A percentile compares a stretch with the other conserved stretches of the same genome.
These are phyloP conservation scores for Thermophis baileyi DNA, from an alignment of 2,113 vertebrate species.

Conservation along the genomic window DNA sequence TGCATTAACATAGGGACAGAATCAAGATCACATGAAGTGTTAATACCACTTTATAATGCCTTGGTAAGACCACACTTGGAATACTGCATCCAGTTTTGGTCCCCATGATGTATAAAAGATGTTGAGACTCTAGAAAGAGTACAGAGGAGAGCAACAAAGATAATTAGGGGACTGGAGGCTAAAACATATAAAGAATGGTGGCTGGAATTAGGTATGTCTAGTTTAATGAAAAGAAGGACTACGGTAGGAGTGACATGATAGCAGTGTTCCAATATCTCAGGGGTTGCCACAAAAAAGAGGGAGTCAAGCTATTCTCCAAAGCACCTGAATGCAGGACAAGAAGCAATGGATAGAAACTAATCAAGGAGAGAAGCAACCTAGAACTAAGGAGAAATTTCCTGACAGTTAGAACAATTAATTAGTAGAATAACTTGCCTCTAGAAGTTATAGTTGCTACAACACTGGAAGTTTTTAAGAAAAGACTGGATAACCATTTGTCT, in stretches of 20 bases:
- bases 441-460: background rate
- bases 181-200: background rate
- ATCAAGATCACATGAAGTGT: background rate
- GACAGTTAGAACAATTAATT: background rate
- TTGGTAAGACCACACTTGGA: background rate
- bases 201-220: background rate
- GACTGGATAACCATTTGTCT: background rate
- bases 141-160: background rate
- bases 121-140: background rate
- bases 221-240: background rate
- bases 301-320: background rate
- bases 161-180: background rate
- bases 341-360: background rate
- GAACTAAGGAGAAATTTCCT: background rate
- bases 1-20: background rate
- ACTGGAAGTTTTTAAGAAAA: background rate
- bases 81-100: background rate
- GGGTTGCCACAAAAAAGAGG: background rate
- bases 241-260: background rate
- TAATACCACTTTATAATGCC: background rate
- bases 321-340: background rate
- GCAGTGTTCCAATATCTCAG: background rate
- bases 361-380: background rate
- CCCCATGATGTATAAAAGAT: background rate
- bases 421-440: background rate